Evolutionary conservation across 2,888 invertebrate genomes (phyloP).

Genomic region (Plagodis dolabraria): DNA sequence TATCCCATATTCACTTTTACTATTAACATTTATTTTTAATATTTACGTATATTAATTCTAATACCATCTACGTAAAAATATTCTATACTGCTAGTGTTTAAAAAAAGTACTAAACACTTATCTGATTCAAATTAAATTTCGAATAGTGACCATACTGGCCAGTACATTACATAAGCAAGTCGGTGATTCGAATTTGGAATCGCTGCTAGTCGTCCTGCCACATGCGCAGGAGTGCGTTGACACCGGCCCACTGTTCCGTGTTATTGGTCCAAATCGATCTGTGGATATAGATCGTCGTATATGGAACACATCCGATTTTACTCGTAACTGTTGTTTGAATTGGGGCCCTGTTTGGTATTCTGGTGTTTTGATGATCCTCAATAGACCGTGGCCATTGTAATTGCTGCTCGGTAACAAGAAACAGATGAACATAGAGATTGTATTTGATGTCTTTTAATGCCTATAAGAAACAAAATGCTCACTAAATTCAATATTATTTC

Average conservation of each 20-base stretch:
- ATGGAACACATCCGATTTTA: conserved; percentile 44
- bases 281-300: conserved; percentile 58
- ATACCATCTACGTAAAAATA: no score
- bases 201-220: conserved; percentile 24
- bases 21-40: no score
- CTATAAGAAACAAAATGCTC: no score
- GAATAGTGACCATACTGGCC: conserved; percentile 6
- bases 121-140: conserved; percentile 4
- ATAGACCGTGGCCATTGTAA: conserved; percentile 10
- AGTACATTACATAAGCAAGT: conserved; percentile 9
- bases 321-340: conserved; percentile 36
- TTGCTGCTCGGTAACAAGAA: not conserved
- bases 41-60: no score
- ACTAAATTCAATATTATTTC: no score
- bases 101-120: conserved; percentile 1
- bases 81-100: no score
- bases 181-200: conserved; percentile 21
- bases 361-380: conserved; percentile 14
- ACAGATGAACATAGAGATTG: not conserved
- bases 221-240: conserved; percentile 61
- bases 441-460: no score
- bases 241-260: conserved; percentile 65
- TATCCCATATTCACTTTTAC: no score
- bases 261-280: conserved; percentile 73
- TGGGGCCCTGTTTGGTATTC: conserved; percentile 31